phyloP scores from a whole-genome alignment of 92 coral and sea anemone species.

The Siderastrea radians region DNA sequence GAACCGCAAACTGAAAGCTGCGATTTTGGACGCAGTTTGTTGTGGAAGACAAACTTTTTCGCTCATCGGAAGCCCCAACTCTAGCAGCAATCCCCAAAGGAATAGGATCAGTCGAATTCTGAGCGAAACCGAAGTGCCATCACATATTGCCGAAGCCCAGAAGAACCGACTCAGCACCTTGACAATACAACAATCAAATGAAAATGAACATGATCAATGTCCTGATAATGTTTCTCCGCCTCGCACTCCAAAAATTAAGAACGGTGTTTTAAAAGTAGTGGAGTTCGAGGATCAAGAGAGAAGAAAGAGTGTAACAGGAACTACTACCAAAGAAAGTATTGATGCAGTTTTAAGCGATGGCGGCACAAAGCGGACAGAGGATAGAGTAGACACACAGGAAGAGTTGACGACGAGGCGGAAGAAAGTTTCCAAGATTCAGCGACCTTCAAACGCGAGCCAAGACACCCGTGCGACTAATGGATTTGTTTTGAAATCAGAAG shows the following conservation, averaged over 20 bases:
- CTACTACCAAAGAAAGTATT: not conserved
- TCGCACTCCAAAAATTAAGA: slow-evolving; percentile 9
- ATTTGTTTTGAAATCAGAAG: not conserved
- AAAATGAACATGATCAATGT: slow-evolving; percentile 22
- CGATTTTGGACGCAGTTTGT: slow-evolving; percentile 77
- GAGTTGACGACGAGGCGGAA: not conserved
- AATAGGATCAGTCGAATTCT: slow-evolving; percentile 72
- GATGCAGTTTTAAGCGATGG: not conserved
- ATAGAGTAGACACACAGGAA: not conserved
- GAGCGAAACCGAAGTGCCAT: slow-evolving; percentile 80
- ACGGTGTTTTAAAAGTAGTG: slow-evolving; percentile 54
- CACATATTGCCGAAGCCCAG: slow-evolving; percentile 54
- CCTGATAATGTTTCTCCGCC: slow-evolving; percentile 34
- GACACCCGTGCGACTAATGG: not conserved
- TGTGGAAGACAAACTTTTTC: slow-evolving; percentile 69
- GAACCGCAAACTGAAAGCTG: slow-evolving; percentile 92
- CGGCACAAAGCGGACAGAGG: not conserved
- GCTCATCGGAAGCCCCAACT: slow-evolving; percentile 15
- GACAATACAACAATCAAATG: slow-evolving; percentile 50
- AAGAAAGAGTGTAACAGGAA: not conserved
- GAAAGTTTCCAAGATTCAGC: slow-evolving; percentile 1
- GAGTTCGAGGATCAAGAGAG: slow-evolving; percentile 39
- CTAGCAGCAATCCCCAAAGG: slow-evolving; percentile 23
- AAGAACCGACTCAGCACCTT: slow-evolving; percentile 70
- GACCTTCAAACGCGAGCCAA: not conserved